Evolutionary conservation across 1,140 invertebrate species (phyloP), one percentile per base, ranked within the genome.

Genomic region (Panonychus citri): DNA sequence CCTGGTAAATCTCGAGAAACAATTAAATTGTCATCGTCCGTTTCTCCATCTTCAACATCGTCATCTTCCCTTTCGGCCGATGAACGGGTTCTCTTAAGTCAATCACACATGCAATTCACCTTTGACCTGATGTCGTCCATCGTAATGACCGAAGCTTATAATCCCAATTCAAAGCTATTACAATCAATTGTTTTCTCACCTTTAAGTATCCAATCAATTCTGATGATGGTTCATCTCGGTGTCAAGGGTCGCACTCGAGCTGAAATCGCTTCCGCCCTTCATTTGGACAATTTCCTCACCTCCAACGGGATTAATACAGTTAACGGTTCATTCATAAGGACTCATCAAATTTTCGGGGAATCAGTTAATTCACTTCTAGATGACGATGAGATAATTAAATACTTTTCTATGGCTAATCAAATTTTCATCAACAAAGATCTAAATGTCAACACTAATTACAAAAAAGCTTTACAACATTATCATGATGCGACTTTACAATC

Each of bases 141-240:
- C 10, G 25, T 61, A 8, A 58, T 59, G 49, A 49, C 28, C 15
- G 28, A 58, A 48, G 40, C 37, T 27, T 53, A 40, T 34, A 37
- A 53, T 39, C n/a, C 39, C 3, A 54, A 61, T 13, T 53, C 54
- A 0, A 24, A 60, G 5, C 25, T 51, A 39, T 13, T 61, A 15
- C 40, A 61, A 39, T 59, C 60, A 21, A 17, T 88, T 59, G 76
- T 83, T n/a, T 66, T 87, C 3, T 87, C 84, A 12, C 84, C 85
- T 0, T 86, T 86, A 61, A 83, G 82, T 0, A 76, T 83, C 56
- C 83, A 80, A 1, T 85, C 82, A 3, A 76, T 85, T 64, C 65
- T 88, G 3, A 82, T 84, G 3, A 86, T 88, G 83, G 77, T 87
- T 34, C 87, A 86, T 66, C 74, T 89, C 40, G 85, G 85, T 3